phyloP scores from a whole-genome alignment of 2,888 invertebrate genomes.

The Leucoma salicis region DNA sequence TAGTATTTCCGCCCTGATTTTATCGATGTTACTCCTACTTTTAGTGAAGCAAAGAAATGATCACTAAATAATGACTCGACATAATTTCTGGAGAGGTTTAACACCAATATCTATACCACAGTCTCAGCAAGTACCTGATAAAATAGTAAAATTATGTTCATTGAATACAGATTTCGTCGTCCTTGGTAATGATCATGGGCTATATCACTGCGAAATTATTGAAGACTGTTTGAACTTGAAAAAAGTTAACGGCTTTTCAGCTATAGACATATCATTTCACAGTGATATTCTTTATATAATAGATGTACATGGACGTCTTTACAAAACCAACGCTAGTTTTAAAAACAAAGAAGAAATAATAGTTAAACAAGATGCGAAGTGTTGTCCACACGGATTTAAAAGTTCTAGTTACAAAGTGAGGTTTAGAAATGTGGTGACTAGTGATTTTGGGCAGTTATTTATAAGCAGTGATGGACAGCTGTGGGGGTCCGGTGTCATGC shows the following conservation, averaged over 20 bases:
- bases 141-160: conserved; percentile 71
- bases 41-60: conserved; percentile 40
- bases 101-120: conserved; percentile 55
- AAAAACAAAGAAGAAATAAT: conserved; percentile 83
- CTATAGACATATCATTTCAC: conserved; percentile 84
- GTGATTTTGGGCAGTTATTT: conserved; percentile 84
- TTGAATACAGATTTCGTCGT: conserved; percentile 64
- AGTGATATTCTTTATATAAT: conserved; percentile 83
- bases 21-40: conserved; percentile 46
- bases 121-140: conserved; percentile 68
- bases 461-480: conserved; percentile 85
- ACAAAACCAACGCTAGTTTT: conserved; percentile 80
- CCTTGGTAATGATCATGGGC: conserved; percentile 69
- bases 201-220: conserved; percentile 66
- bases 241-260: conserved; percentile 76
- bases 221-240: conserved; percentile 66
- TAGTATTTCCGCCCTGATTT: conserved; percentile 36
- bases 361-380: conserved; percentile 84
- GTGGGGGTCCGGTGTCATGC: conserved; percentile 87
- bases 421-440: conserved; percentile 83
- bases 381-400: conserved; percentile 85
- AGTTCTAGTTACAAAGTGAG: conserved; percentile 83
- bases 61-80: conserved; percentile 70
- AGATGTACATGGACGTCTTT: conserved; percentile 83
- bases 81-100: conserved; percentile 75